Evolutionary conservation across 23 tunicate genomes (phyloP), one percentile per base, ranked within the genome.

Genomic region (Oikopleura dioica): DNA sequence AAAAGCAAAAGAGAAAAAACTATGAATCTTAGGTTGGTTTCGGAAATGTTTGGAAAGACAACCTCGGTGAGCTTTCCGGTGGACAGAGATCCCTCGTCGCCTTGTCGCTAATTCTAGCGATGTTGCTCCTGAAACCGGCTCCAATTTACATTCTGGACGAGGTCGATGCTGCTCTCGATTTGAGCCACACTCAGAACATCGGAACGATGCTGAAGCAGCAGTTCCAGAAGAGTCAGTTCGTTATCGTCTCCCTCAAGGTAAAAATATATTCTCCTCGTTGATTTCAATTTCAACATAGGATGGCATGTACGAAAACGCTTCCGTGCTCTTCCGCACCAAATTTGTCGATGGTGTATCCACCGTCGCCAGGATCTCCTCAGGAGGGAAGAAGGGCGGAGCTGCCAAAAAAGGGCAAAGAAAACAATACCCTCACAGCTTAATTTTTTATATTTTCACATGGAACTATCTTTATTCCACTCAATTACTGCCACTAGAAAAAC

Each of bases 81-180:
- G 96, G 96, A 26, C 96, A 89, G 58, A 84, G 89, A 50, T 89
- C 96, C 16, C 76, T 89, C 35, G 89, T 89, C 16, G 96, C 96
- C 12, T 75, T 89, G 1, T 84, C 89, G 16, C 83, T 89, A 68
- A 89, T 89, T 1, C 80, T 89, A 0, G 96, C 96, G 35, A 79
- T 89, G 89, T 76, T 89, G 75, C 80, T 89, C 26, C 78, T 89
- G 63, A 89, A 89, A 82, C 96, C 96, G 0, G 96, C 96, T 37
- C 96, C 96, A 35, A 89, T 89, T 38, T 89, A 89, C 79, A 89
- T 89, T 38, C 83, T 89, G 37, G 96, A 89, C 69, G 96, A 89
- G 86, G 96, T 89, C 38, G 96, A 89, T 77, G 96, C 96, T 0
- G 96, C 96, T 0, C 80, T 89, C 0, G 96, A 89, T 79, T 79